Base-by-base conservation (phyloP, 2,888 invertebrate genomes). In the Drosophila acutilabella region DNA sequence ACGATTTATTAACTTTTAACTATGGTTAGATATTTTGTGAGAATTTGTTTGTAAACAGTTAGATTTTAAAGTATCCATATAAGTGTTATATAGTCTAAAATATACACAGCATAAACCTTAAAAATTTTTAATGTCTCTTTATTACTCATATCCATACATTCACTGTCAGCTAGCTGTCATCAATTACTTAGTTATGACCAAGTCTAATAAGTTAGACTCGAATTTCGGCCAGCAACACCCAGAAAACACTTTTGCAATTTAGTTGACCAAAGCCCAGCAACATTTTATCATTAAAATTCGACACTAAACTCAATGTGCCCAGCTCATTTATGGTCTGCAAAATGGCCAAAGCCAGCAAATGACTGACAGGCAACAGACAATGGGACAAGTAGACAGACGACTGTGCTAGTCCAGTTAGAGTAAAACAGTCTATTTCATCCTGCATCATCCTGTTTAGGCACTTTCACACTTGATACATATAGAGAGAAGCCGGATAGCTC, bases 391-490 rank as follows among this genome's bases (percentile, higher is more conserved):
- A 10, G 51, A 23, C 51, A 53, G 41, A 26, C 16, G n/a, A n/a
- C n/a, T n/a, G n/a, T 16, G 23, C 16, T 7, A 16, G 13, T 53
- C 7, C 36, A 8, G 30, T 30, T 30, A 36, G 36, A 11, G 4
- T 36, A 36, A 13, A 36, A 13, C 13, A 13, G 36, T 36, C 36
- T 30, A 16, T 26, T 26, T 41, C 10, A 3, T 14, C 2, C 14
- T 44, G n/a, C 44, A 36, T 36, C 36, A 36, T 26, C 8, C 26
- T 44, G 44, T n/a, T 30, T 10, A 11, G 54, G 20, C 45, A 71
- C 38, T 71, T 74, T 75, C 78, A 56, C 64, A 77, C 72, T 61
- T 60, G 44, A 42, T 33, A 51, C 53, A 56, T 18, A 57, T 41
- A 78, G 64, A 53, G 52, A 33, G 52, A 20, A 60, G 16, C 26